Base-by-base conservation (phyloP, 1,140 invertebrate species). In the Contarinia nasturtii region DNA sequence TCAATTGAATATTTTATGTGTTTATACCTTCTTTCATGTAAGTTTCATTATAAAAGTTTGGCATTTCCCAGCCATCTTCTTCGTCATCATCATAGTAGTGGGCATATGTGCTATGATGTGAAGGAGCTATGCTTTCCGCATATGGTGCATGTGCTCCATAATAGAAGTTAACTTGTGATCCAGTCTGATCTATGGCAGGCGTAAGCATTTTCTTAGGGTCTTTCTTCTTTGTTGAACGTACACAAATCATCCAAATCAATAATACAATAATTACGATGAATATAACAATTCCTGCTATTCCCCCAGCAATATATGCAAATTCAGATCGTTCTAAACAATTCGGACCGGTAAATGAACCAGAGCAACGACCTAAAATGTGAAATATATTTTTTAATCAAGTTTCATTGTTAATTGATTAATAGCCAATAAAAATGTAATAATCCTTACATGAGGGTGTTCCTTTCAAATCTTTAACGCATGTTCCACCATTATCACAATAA, bases 211-310 rank as follows among this genome's bases (percentile, higher is more conserved):
- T 89, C 72, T 88, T 89, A 54, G 83, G 85, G 70, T 89, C 85
- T 55, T 83, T 80, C 57, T 82, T 77, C 52, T 80, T 76, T 42
- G 81, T 78, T 1, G 85, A 77, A 53, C 85, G 82, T 34, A 87
- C 87, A 64, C 90, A 94, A 55, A 94, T 94, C 90, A 94, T 94
- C 89, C 90, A 94, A 45, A 94, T 86, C 14, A 94, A 76, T 34
- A 94, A 71, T 4, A 91, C 86, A 48, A 93, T 78, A 54, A 94
- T 78, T 51, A 94, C 92, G 49, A 93, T 82, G 55, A 93, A 80
- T 50, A 91, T 83, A 18, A 93, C 88, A 12, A 84, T 82, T 15
- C 84, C 86, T 20, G 89, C 86, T 50, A 93, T 90, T 15, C 90
- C 89, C 11, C 87, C 86, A 18, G 87, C 88, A 49, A 93, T 90